Percentiles rank a stretch among this genome's conserved stretches.
phyloP scores from a whole-genome alignment of 1,140 invertebrate genomes.

The Drosophila trapezifrons region DNA sequence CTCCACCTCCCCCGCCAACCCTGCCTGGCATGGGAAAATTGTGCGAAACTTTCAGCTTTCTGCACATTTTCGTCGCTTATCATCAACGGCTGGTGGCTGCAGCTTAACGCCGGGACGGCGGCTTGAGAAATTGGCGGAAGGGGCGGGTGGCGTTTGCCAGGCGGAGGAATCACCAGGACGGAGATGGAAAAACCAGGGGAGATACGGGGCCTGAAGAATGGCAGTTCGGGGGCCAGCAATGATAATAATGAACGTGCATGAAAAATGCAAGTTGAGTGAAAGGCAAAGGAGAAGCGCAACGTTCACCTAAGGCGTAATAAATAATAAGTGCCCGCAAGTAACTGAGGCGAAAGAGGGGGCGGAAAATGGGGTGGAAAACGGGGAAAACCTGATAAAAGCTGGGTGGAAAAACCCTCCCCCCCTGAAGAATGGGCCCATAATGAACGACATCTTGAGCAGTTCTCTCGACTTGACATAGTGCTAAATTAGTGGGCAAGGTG shows the following conservation, averaged over 20 bases:
- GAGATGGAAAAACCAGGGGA: constrained; percentile 15
- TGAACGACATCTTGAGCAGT: constrained; percentile 74
- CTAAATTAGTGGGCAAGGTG: constrained; percentile 73
- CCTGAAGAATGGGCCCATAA: constrained; percentile 70
- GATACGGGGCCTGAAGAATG: constrained; percentile 11
- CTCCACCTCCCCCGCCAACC: not conserved
- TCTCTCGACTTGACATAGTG: constrained; percentile 74
- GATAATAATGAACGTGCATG: constrained; percentile 82
- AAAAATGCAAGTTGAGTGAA: constrained; percentile 79
- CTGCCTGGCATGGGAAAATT: constrained; percentile 73
- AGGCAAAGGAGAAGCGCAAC: constrained; percentile 40
- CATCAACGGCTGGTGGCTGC: constrained; percentile 63
- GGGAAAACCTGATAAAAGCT: not conserved
- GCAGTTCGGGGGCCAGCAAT: constrained; percentile 49
- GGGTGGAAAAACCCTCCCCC: constrained; percentile 3
- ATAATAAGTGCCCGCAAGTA: constrained; percentile 69
- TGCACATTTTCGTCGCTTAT: constrained; percentile 81
- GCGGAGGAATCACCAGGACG: constrained; percentile 4
- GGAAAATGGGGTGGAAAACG: not conserved
- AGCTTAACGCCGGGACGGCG: constrained; percentile 50
- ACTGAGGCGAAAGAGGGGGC: not conserved
- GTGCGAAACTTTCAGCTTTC: constrained; percentile 80
- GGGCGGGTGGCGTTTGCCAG: not conserved
- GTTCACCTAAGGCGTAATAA: constrained; percentile 80
- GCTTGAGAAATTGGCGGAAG: constrained; percentile 24